Conservation (phyloP, 2,888 invertebrate species). For the Cryptus armator region DNA sequence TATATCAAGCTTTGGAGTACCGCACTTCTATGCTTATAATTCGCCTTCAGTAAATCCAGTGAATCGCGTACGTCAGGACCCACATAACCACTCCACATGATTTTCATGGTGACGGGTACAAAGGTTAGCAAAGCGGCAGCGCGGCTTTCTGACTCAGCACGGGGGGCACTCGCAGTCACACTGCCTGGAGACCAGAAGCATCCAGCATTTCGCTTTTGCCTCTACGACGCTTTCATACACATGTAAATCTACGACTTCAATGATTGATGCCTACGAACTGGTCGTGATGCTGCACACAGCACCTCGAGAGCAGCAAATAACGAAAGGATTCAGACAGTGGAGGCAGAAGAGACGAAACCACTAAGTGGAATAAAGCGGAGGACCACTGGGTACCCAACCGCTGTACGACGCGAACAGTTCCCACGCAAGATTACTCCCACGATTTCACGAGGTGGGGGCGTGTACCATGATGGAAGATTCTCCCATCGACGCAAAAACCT, state of each 20-base stretch:
- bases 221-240: slow-evolving; percentile 1
- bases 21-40: slow-evolving; percentile 24
- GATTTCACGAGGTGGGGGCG: slow-evolving; percentile 73
- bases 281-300: not conserved
- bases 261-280: not conserved
- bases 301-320: slow-evolving; percentile 7
- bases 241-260: not conserved
- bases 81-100: slow-evolving; percentile 59
- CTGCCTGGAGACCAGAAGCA: slow-evolving; percentile 20
- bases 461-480: slow-evolving; percentile 71
- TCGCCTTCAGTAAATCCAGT: slow-evolving; percentile 47
- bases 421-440: slow-evolving; percentile 80
- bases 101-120: slow-evolving; percentile 66
- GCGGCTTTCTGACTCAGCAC: slow-evolving; percentile 66
- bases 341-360: slow-evolving; percentile 53
- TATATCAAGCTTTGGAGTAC: slow-evolving; percentile 22
- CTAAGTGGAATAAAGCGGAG: slow-evolving; percentile 55
- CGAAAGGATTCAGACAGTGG: slow-evolving; percentile 33
- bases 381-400: slow-evolving; percentile 50
- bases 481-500: slow-evolving; percentile 60
- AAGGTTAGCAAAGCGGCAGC: slow-evolving; percentile 63
- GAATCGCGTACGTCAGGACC: slow-evolving; percentile 41
- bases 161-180: slow-evolving; percentile 34
- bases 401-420: slow-evolving; percentile 69
- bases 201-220: slow-evolving; percentile 40